phyloP scores from a whole-genome alignment of 2,888 invertebrate species.

The Neoscelio sp. region DNA sequence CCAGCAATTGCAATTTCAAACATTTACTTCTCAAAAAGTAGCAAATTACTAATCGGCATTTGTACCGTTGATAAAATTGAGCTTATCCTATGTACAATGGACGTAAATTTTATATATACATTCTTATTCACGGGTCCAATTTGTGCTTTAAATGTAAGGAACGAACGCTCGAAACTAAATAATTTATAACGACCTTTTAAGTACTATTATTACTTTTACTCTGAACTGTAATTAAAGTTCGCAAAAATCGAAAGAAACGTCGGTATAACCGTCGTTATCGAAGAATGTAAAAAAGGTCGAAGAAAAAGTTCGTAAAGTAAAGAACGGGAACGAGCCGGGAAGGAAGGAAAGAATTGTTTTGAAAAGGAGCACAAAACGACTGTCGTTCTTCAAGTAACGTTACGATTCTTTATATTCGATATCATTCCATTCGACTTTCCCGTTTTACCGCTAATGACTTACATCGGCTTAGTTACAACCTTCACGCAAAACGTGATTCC shows the following conservation, averaged over 20 bases:
- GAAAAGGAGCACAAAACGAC: conserved; percentile 15
- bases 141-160: not conserved
- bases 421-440: conserved; percentile 28
- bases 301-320: conserved; percentile 27
- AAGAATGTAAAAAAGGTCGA: conserved; percentile 36
- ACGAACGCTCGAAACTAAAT: conserved; percentile 9
- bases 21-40: too few relatives aligned
- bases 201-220: conserved; percentile 45
- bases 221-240: conserved; percentile 45
- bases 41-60: too few relatives aligned
- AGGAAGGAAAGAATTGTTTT: conserved; percentile 49
- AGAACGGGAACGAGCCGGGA: conserved; percentile 11
- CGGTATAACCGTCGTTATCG: conserved; percentile 42
- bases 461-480: conserved; percentile 20
- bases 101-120: conserved; percentile 16
- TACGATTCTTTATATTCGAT: conserved; percentile 39
- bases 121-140: not conserved
- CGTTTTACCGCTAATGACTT: conserved; percentile 42
- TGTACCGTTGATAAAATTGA: too few relatives aligned
- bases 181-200: conserved; percentile 40
- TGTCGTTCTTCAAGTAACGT: conserved; percentile 21
- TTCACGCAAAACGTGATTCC: conserved; percentile 7
- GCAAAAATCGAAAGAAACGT: conserved; percentile 44
- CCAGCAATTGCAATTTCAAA: too few relatives aligned
- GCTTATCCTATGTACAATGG: conserved; percentile 19